Percentiles rank a stretch among this genome's conserved stretches.
Conservation (phyloP, 1,140 invertebrate genomes). For the Bombus affinis region DNA sequence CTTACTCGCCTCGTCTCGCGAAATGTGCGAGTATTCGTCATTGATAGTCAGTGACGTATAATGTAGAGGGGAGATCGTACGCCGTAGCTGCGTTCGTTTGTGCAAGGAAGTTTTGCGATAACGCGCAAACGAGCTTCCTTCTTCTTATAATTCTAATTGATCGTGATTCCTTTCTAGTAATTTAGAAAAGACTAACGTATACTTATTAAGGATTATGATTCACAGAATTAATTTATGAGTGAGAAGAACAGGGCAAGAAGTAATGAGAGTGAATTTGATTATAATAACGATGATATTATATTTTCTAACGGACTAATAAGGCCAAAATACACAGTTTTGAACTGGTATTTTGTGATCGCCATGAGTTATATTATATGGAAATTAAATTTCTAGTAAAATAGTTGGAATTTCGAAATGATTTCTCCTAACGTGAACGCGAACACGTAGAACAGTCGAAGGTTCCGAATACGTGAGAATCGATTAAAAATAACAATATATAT, state of each 20-base stretch:
- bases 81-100: background rate
- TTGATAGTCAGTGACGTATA: conserved; percentile 35
- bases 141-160: background rate
- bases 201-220: background rate
- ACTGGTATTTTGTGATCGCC: background rate
- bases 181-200: background rate
- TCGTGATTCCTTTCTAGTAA: background rate
- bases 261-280: background rate
- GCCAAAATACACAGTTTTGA: background rate
- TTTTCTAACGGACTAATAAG: conserved; percentile 4
- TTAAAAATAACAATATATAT: conserved; percentile 60
- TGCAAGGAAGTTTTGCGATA: background rate
- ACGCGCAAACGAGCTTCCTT: background rate
- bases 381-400: background rate
- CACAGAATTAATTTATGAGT: background rate
- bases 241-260: background rate
- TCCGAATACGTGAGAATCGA: background rate
- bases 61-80: background rate
- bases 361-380: background rate
- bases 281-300: background rate
- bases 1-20: background rate
- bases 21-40: conserved; percentile 17
- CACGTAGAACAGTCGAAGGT: background rate
- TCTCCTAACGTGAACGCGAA: background rate
- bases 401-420: background rate